A percentile compares a stretch with the other conserved stretches of the same genome.
These are phyloP conservation scores for Triplophysa dalaica DNA, from an alignment of 2,113 vertebrate species.

Conservation along the genomic window DNA sequence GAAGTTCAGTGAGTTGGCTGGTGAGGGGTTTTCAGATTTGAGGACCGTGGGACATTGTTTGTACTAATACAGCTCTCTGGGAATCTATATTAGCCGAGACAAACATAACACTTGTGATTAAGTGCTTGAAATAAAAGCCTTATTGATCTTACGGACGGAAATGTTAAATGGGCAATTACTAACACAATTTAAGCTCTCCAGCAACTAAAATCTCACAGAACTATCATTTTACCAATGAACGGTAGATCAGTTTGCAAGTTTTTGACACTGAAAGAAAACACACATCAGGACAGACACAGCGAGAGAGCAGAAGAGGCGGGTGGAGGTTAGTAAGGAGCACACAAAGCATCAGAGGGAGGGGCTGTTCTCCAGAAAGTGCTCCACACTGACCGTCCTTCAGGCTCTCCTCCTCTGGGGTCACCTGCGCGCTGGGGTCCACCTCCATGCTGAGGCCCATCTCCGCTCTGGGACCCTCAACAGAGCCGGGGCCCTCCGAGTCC, in stretches of 20 bases:
- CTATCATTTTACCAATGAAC: not conserved
- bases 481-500: slow-evolving; percentile 34
- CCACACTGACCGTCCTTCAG: slow-evolving; percentile 55
- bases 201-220: not conserved
- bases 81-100: not conserved
- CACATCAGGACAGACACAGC: not conserved
- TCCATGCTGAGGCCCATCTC: slow-evolving; percentile 45
- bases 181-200: not conserved
- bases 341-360: slow-evolving; percentile 5
- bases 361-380: not conserved
- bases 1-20: not conserved
- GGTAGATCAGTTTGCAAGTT: no score
- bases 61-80: no score
- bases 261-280: not conserved
- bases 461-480: slow-evolving; percentile 47
- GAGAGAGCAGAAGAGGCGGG: not conserved
- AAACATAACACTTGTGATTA: not conserved
- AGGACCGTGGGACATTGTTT: not conserved
- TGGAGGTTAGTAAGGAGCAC: slow-evolving; percentile 23
- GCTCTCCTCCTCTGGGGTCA: slow-evolving; percentile 22
- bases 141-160: not conserved
- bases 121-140: not conserved
- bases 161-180: not conserved
- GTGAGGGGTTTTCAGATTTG: not conserved
- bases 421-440: slow-evolving; percentile 35